Conservation (phyloP, 2,888 invertebrate species). For the Andrena hattorfiana region DNA sequence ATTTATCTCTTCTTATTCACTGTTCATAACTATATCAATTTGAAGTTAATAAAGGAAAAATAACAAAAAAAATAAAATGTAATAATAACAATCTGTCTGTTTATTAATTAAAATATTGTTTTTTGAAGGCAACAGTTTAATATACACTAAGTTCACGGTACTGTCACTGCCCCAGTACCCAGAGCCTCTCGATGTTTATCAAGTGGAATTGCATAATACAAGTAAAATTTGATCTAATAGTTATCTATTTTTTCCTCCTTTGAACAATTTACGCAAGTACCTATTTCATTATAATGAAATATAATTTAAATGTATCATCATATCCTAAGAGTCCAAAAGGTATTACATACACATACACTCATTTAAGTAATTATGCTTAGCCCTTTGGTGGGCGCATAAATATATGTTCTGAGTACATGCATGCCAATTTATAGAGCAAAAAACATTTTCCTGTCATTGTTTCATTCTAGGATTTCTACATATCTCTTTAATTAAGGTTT, state of each 20-base stretch:
- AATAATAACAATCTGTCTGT: slow-evolving; percentile 39
- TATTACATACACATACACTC: background rate
- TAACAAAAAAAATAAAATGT: background rate
- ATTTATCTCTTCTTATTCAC: slow-evolving; percentile 3
- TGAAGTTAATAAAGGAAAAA: background rate
- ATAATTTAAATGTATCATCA: background rate
- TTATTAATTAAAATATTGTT: slow-evolving; percentile 8
- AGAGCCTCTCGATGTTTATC: slow-evolving; percentile 53
- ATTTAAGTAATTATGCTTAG: background rate
- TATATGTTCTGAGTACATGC: too few relatives aligned
- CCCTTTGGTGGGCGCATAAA: too few relatives aligned
- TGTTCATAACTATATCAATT: slow-evolving; percentile 16
- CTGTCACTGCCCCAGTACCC: slow-evolving; percentile 80
- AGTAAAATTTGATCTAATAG: slow-evolving; percentile 3
- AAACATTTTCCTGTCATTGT: too few relatives aligned
- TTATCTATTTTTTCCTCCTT: slow-evolving; percentile 3
- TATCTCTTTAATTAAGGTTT: too few relatives aligned
- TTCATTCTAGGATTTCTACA: too few relatives aligned
- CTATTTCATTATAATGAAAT: slow-evolving; percentile 11
- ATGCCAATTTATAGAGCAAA: too few relatives aligned
- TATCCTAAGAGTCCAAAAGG: background rate
- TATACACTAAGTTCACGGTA: slow-evolving; percentile 60
- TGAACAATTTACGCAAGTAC: slow-evolving; percentile 3
- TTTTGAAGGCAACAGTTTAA: slow-evolving; percentile 10
- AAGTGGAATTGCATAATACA: slow-evolving; percentile 10